phyloP scores from a whole-genome alignment of 2,797 vertebrate genomes.

The Trachurus trachurus region DNA sequence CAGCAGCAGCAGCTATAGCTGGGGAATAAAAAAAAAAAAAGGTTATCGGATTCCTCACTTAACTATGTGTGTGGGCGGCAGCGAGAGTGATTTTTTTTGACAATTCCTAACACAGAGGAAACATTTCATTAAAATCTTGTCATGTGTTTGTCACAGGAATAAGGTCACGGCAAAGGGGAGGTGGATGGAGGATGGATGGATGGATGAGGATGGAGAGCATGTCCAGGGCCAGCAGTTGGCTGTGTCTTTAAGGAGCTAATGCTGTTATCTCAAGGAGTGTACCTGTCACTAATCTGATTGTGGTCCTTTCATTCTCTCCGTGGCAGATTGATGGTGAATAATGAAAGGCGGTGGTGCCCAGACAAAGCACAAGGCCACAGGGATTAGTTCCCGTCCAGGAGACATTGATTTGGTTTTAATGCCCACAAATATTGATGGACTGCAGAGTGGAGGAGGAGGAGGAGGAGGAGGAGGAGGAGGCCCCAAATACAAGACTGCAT shows the following conservation, averaged over 20 bases:
- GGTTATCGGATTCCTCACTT: background rate
- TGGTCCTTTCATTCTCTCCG: slow-evolving; percentile 72
- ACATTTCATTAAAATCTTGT: slow-evolving; percentile 27
- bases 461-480: slow-evolving; percentile 7
- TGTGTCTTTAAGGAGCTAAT: slow-evolving; percentile 63
- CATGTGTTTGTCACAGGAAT: slow-evolving; percentile 17
- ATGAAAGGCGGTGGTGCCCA: slow-evolving; percentile 75
- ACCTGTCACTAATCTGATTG: slow-evolving; percentile 78
- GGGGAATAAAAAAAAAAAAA: too few relatives aligned
- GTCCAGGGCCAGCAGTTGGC: slow-evolving; percentile 46
- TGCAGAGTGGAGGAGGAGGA: slow-evolving; percentile 35
- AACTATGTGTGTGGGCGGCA: background rate
- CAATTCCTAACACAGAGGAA: background rate
- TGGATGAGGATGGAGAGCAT: slow-evolving; percentile 34
- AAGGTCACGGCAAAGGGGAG: slow-evolving; percentile 29
- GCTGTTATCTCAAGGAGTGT: slow-evolving; percentile 71
- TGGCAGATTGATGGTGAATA: slow-evolving; percentile 77
- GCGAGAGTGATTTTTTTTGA: background rate
- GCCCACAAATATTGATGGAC: slow-evolving; percentile 78
- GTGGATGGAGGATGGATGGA: slow-evolving; percentile 29
- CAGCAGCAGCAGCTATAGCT: background rate
- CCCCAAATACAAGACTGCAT: slow-evolving; percentile 43
- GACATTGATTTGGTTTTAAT: slow-evolving; percentile 83
- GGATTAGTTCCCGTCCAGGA: slow-evolving; percentile 74
- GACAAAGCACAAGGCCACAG: slow-evolving; percentile 72